Conservation (phyloP, 2,113 vertebrate species). For the Panurus biarmicus region DNA sequence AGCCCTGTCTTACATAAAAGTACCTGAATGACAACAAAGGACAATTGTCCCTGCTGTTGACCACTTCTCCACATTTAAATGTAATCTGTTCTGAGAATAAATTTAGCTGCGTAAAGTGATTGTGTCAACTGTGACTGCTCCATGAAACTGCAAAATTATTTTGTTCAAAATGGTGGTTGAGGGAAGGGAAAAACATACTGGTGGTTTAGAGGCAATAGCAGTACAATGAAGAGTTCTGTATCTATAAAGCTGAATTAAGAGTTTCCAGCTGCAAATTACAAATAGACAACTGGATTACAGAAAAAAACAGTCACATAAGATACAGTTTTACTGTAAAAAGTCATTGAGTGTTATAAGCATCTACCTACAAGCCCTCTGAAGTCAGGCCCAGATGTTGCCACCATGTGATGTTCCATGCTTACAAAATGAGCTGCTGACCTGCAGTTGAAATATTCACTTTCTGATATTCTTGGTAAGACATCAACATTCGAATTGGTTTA, state of each 20-base stretch:
- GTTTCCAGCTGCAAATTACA: not conserved
- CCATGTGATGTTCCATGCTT: not conserved
- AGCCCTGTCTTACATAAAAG: not conserved
- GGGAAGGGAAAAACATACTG: not conserved
- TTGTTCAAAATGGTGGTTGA: not conserved
- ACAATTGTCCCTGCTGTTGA: conserved; percentile 66
- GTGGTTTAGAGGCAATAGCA: not conserved
- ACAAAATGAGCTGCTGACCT: not conserved
- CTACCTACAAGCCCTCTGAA: not conserved
- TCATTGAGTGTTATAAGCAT: not conserved
- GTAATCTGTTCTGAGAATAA: conserved; percentile 94
- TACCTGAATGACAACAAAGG: not conserved
- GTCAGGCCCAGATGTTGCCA: not conserved
- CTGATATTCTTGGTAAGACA: not conserved
- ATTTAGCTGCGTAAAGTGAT: conserved; percentile 69
- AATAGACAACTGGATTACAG: not conserved
- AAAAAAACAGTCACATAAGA: not conserved
- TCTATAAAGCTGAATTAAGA: not conserved
- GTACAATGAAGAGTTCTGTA: not conserved
- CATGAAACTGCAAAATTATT: not conserved
- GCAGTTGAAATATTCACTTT: not conserved
- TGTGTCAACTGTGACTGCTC: conserved; percentile 59
- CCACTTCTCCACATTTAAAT: conserved; percentile 82
- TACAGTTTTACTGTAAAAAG: not conserved
- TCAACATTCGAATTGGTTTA: not conserved